A percentile compares a stretch with the other conserved stretches of the same genome.
Evolutionary conservation across 2,113 vertebrate genomes (phyloP).

Genomic region (Hemicordylus capensis): DNA sequence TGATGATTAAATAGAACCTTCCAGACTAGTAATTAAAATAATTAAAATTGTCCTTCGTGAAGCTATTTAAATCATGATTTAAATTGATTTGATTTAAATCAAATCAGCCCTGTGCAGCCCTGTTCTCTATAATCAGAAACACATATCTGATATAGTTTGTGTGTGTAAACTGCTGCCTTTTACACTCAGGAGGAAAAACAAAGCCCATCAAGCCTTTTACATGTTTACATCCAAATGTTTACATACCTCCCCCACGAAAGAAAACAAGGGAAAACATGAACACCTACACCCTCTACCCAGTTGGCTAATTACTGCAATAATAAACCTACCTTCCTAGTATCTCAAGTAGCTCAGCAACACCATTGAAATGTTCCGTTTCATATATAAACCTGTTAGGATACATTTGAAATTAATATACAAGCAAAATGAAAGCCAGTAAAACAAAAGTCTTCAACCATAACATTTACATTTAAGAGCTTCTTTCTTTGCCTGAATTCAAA

Average conservation of each 20-base stretch:
- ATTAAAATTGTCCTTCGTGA: too few relatives aligned
- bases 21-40: too few relatives aligned
- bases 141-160: too few relatives aligned
- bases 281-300: neutral
- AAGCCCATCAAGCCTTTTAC: neutral
- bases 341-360: constrained; percentile 86
- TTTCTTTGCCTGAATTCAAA: neutral
- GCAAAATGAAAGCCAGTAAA: constrained; percentile 28
- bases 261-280: neutral
- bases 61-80: too few relatives aligned
- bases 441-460: neutral
- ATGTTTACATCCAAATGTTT: neutral
- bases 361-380: constrained; percentile 88
- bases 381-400: constrained; percentile 82
- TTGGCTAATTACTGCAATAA: neutral
- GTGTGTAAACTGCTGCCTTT: neutral
- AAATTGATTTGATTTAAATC: too few relatives aligned
- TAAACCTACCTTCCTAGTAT: constrained; percentile 83
- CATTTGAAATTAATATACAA: neutral
- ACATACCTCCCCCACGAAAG: too few relatives aligned
- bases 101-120: too few relatives aligned
- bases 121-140: too few relatives aligned
- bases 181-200: neutral
- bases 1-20: too few relatives aligned
- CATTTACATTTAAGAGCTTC: neutral